These are phyloP conservation scores for Guaruba guarouba DNA, from an alignment of 2,113 vertebrate genomes.

Conservation along the genomic window DNA sequence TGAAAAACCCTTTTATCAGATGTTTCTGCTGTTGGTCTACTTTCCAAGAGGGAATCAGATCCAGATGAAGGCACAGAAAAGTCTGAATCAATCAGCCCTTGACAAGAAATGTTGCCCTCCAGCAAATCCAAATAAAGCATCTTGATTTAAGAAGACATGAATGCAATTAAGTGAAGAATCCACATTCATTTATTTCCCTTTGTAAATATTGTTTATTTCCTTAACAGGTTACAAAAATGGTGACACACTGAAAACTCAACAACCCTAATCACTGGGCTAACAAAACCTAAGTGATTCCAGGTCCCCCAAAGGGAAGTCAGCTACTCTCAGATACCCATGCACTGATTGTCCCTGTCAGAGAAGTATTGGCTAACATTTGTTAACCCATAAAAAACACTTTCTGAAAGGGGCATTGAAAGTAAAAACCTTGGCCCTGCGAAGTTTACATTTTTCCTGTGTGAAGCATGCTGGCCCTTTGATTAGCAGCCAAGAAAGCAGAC, in stretches of 20 bases:
- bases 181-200: conserved; percentile 56
- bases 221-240: conserved; percentile 67
- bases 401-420: conserved; percentile 30
- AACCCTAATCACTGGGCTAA: conserved; percentile 36
- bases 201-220: conserved; percentile 65
- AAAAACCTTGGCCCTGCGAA: background rate
- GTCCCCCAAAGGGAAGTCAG: conserved; percentile 4
- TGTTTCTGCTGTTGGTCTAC: conserved; percentile 23
- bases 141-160: conserved; percentile 52
- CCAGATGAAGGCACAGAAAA: conserved; percentile 65
- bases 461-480: conserved; percentile 71
- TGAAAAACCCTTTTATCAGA: conserved; percentile 42
- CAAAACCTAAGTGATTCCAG: conserved; percentile 59
- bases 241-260: conserved; percentile 61
- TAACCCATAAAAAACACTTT: conserved; percentile 36
- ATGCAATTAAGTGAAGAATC: conserved; percentile 61
- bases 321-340: background rate
- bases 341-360: conserved; percentile 40
- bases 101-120: conserved; percentile 54
- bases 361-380: background rate
- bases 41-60: conserved; percentile 53
- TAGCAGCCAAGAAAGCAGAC: conserved; percentile 64
- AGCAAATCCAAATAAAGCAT: conserved; percentile 63
- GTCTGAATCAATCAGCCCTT: conserved; percentile 58
- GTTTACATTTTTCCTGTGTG: conserved; percentile 57